Percentiles rank a stretch among this genome's conserved stretches.
phyloP scores from a whole-genome alignment of 2,888 invertebrate species.

The Eupithecia inturbata region DNA sequence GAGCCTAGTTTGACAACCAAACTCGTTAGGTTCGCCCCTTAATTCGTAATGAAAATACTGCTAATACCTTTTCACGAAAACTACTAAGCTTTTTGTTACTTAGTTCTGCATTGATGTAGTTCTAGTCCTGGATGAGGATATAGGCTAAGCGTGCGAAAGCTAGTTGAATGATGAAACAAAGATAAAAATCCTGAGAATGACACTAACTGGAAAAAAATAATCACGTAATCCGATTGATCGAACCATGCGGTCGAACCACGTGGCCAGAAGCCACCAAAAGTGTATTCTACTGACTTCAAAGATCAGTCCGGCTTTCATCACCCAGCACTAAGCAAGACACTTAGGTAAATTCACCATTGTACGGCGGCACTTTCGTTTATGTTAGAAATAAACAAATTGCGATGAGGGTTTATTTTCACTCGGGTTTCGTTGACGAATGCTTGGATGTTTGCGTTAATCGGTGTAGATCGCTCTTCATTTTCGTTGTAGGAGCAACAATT shows the following conservation, averaged over 20 bases:
- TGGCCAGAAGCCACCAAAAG: no score
- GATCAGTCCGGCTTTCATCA: not conserved
- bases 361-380: slow-evolving; percentile 33
- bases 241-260: no score
- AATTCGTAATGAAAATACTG: not conserved
- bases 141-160: not conserved
- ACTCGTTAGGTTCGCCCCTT: no score
- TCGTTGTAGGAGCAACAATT: slow-evolving; percentile 5
- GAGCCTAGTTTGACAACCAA: no score
- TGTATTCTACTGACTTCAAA: not conserved
- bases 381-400: slow-evolving; percentile 38
- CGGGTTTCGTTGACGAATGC: slow-evolving; percentile 32
- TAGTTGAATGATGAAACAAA: not conserved
- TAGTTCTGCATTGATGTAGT: not conserved
- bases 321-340: slow-evolving; percentile 25
- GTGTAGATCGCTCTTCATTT: slow-evolving; percentile 9
- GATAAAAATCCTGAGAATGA: not conserved
- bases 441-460: slow-evolving; percentile 20
- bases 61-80: not conserved
- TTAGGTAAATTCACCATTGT: slow-evolving; percentile 33
- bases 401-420: slow-evolving; percentile 32
- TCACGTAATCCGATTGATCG: no score
- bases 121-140: not conserved
- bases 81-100: not conserved
- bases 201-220: no score